These are phyloP conservation scores for Cossypha niveicapilla DNA, from an alignment of 2,797 vertebrate species.

Conservation along the genomic window DNA sequence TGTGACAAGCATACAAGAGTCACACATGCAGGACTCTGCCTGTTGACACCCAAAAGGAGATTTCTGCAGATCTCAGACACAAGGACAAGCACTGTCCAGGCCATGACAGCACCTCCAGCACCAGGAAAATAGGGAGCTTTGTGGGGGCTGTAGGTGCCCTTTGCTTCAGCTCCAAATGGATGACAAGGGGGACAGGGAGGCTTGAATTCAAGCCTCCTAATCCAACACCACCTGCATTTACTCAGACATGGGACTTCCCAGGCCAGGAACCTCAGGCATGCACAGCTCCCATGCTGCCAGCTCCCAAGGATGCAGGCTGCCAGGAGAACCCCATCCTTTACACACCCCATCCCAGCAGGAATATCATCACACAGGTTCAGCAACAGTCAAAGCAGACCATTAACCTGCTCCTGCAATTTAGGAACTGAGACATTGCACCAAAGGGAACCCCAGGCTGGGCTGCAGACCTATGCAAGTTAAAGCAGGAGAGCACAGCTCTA, in stretches of 20 bases:
- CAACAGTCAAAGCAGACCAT: background rate
- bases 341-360: background rate
- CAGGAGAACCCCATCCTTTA: background rate
- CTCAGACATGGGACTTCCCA: rapidly evolving
- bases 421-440: background rate
- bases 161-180: background rate
- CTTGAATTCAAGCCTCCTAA: background rate
- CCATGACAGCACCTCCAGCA: rapidly evolving
- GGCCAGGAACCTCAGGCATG: background rate
- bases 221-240: rapidly evolving
- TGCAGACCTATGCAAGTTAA: background rate
- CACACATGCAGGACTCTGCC: background rate
- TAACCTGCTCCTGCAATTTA: background rate
- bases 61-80: background rate
- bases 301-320: background rate
- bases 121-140: rapidly evolving
- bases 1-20: background rate
- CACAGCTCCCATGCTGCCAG: rapidly evolving
- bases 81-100: background rate
- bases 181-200: background rate
- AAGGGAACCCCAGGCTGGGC: background rate
- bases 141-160: background rate
- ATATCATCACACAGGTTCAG: background rate
- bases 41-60: background rate
- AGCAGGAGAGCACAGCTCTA: background rate